phyloP scores from a whole-genome alignment of 2,888 invertebrate genomes.

The Thereva nobilitata region DNA sequence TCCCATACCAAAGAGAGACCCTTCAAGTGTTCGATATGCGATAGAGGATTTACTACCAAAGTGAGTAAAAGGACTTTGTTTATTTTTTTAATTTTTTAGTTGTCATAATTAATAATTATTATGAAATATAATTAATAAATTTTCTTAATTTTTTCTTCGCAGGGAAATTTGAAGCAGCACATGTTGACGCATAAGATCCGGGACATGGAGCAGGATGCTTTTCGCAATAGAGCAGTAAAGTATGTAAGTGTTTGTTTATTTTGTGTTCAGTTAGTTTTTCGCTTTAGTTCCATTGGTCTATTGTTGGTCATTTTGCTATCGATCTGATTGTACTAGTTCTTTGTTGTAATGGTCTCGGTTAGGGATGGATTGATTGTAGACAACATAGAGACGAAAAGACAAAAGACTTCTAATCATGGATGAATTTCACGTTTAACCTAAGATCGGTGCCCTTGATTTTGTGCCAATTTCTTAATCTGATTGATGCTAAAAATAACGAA shows the following conservation, averaged over 20 bases:
- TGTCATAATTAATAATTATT: background rate
- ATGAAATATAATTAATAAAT: constrained; percentile 1
- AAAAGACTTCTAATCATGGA: no score
- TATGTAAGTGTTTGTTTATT: constrained; percentile 53
- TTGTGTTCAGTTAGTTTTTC: background rate
- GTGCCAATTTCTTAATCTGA: no score
- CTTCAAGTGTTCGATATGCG: constrained; percentile 95
- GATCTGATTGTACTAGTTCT: constrained; percentile 8
- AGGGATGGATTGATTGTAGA: no score
- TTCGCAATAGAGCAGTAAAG: constrained; percentile 56
- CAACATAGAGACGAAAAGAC: no score
- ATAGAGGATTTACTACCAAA: constrained; percentile 96
- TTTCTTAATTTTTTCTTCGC: constrained; percentile 45
- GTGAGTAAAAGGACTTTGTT: constrained; percentile 60
- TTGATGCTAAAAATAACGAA: no score
- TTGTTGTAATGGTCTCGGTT: background rate
- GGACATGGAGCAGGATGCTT: constrained; percentile 67
- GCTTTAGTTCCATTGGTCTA: background rate
- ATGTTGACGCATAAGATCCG: constrained; percentile 97
- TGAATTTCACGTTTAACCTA: no score
- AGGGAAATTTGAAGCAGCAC: constrained; percentile 99
- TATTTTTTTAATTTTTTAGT: constrained; percentile 3
- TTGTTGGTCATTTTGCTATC: no score
- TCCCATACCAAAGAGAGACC: constrained; percentile 96
- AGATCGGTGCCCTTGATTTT: no score